Conservation (phyloP, 2,113 vertebrate species). For the Petrocephalus microphthalmus region DNA sequence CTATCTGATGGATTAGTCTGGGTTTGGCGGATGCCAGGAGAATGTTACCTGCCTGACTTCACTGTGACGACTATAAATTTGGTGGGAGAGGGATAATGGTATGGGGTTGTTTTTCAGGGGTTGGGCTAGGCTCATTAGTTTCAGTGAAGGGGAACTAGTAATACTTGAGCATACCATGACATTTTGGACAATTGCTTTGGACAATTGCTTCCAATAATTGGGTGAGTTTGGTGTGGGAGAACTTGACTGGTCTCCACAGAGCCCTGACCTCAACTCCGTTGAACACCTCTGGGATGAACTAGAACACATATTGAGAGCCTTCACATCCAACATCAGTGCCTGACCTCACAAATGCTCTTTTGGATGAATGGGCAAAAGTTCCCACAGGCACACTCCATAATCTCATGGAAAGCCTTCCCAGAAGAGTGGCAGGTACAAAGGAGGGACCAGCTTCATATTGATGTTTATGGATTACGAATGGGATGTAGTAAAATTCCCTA, state of each 20-base stretch:
- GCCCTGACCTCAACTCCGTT: too few species aligned
- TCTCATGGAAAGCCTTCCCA: neutral
- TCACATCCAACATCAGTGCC: neutral
- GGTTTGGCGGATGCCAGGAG: neutral
- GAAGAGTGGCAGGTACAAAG: neutral
- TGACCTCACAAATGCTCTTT: neutral
- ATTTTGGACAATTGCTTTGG: too few species aligned
- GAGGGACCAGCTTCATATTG: neutral
- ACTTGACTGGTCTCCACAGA: too few species aligned
- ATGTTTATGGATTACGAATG: neutral
- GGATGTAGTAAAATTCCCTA: neutral
- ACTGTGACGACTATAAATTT: neutral
- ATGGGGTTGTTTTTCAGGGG: neutral
- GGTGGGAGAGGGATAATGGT: neutral
- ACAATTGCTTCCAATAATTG: too few species aligned
- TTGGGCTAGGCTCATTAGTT: neutral
- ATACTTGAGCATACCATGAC: too few species aligned
- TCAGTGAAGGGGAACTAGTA: neutral
- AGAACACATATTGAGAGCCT: neutral
- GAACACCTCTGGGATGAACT: too few species aligned
- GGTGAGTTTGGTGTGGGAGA: too few species aligned
- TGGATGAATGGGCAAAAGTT: neutral
- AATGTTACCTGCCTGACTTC: neutral
- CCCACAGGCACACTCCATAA: neutral
- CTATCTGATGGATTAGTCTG: neutral